Conservation (phyloP, 2,797 vertebrate genomes). For the Manis pentadactyla region DNA sequence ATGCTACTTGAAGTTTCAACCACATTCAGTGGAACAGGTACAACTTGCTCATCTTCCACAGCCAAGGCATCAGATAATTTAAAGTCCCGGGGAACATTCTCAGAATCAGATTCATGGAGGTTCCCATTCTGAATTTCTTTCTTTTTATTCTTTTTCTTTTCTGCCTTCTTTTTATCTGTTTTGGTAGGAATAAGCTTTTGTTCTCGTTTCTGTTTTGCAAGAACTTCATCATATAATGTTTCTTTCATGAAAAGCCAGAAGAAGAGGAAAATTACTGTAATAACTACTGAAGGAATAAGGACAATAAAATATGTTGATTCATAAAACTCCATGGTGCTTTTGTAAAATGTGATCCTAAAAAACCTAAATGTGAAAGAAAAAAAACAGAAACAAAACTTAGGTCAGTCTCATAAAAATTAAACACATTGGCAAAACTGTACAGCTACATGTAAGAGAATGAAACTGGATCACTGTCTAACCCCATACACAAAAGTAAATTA, state of each 20-base stretch:
- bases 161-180: constrained; percentile 94
- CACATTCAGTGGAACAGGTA: constrained; percentile 76
- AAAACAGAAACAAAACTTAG: background rate
- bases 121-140: constrained; percentile 93
- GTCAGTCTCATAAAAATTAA: constrained; percentile 57
- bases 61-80: constrained; percentile 89
- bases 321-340: constrained; percentile 96
- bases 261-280: constrained; percentile 97
- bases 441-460: no score
- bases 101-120: constrained; percentile 94
- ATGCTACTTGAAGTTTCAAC: constrained; percentile 84
- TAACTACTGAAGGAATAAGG: constrained; percentile 96
- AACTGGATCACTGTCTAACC: no score
- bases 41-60: constrained; percentile 89
- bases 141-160: constrained; percentile 99
- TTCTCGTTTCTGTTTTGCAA: constrained; percentile 96
- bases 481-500: no score
- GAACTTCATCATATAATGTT: constrained; percentile 97
- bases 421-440: background rate
- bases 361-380: background rate
- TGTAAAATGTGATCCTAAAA: constrained; percentile 71
- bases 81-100: constrained; percentile 90
- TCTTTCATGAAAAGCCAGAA: constrained; percentile 99
- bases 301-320: constrained; percentile 98
- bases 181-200: constrained; percentile 92